Percentiles rank a stretch among this genome's conserved stretches.
phyloP scores from a whole-genome alignment of 2,888 invertebrate species.

The Coelopa pilipes region DNA sequence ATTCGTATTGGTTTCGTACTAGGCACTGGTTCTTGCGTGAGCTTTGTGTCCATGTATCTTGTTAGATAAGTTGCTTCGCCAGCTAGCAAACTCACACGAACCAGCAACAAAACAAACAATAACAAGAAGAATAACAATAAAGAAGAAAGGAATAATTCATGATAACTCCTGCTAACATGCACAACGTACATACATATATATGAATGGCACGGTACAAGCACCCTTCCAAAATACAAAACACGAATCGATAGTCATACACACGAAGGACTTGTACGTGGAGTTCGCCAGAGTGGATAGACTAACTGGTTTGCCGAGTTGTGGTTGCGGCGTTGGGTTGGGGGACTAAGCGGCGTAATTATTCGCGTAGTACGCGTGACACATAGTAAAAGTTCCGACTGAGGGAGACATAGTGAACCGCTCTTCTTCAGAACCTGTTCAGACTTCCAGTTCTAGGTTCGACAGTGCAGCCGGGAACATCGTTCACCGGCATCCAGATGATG shows the following conservation, averaged over 20 bases:
- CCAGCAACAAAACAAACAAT: background rate
- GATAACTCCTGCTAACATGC: constrained; percentile 2
- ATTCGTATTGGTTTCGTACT: no score
- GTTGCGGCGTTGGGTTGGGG: background rate
- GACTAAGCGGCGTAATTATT: constrained; percentile 14
- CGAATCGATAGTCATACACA: constrained; percentile 32
- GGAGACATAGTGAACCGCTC: background rate
- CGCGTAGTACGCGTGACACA: constrained; percentile 34
- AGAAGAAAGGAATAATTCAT: constrained; percentile 10
- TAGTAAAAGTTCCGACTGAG: constrained; percentile 21
- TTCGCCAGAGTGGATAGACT: background rate
- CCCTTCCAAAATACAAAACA: constrained; percentile 1
- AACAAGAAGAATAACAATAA: constrained; percentile 10
- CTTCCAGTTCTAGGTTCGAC: background rate
- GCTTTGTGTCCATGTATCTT: no score
- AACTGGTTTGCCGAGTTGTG: constrained; percentile 9
- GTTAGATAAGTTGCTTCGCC: no score
- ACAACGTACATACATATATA: background rate
- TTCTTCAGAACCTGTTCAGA: background rate
- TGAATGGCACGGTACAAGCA: constrained; percentile 22
- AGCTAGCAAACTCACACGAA: background rate
- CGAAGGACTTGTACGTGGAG: constrained; percentile 16
- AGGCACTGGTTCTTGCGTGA: no score
- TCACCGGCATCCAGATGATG: background rate
- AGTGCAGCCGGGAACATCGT: background rate